Conservation (phyloP, 1,140 invertebrate genomes). For the Leptinotarsa defecta region DNA sequence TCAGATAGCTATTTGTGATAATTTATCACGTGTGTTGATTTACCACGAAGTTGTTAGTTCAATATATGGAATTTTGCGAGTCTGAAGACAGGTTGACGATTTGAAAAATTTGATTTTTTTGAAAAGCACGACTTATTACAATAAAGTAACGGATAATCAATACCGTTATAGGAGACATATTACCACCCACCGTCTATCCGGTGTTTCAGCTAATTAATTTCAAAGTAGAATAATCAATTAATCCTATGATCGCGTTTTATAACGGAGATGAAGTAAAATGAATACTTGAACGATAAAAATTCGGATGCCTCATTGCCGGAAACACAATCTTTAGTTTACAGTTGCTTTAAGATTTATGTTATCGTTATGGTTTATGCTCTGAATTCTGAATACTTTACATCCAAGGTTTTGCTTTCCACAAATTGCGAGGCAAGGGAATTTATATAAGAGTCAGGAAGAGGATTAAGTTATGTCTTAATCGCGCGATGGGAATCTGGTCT, state of each 20-base stretch:
- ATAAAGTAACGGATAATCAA: too few species aligned
- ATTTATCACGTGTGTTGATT: too few species aligned
- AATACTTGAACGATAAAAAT: not conserved
- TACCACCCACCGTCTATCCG: too few species aligned
- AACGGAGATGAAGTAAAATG: not conserved
- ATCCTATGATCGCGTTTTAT: not conserved
- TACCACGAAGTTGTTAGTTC: too few species aligned
- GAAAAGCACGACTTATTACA: too few species aligned
- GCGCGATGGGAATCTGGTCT: not conserved
- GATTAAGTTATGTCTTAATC: not conserved
- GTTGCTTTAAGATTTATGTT: not conserved
- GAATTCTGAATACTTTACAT: conserved; percentile 7
- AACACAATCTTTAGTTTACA: not conserved
- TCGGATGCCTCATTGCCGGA: not conserved
- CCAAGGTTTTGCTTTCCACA: not conserved
- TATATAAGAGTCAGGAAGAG: not conserved
- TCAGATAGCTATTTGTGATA: too few species aligned
- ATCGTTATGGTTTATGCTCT: conserved; percentile 17
- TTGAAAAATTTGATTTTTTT: too few species aligned
- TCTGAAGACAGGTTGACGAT: too few species aligned
- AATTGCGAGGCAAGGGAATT: not conserved
- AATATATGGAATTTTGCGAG: too few species aligned
- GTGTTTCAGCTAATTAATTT: too few species aligned
- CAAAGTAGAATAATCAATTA: not conserved
- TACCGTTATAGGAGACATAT: too few species aligned